These are phyloP conservation scores for Lochmaea crataegi DNA, from an alignment of 2,888 invertebrate species.

Conservation along the genomic window DNA sequence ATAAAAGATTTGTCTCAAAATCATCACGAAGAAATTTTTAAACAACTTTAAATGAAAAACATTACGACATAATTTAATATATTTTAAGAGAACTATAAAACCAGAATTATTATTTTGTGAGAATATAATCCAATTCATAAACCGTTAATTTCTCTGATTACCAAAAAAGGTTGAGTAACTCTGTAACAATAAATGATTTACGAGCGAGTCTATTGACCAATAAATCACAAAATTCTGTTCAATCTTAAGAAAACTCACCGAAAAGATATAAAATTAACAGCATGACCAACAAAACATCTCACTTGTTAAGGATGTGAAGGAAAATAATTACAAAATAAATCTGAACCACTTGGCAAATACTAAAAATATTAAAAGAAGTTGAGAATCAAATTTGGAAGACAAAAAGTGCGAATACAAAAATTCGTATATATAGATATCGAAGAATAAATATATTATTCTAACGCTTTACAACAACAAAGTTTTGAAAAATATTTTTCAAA, in stretches of 20 bases:
- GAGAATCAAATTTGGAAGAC: too few species aligned
- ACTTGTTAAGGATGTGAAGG: too few species aligned
- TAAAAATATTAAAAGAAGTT: neutral
- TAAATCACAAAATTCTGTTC: neutral
- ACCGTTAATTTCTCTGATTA: neutral
- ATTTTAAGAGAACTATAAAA: slow-evolving; percentile 14
- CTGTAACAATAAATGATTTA: neutral
- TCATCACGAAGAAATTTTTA: neutral
- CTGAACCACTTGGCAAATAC: neutral
- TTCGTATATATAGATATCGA: too few species aligned
- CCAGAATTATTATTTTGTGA: slow-evolving; percentile 1
- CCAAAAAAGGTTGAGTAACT: neutral
- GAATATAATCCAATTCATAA: neutral
- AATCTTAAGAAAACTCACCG: too few species aligned
- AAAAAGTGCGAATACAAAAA: too few species aligned
- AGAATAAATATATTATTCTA: too few species aligned
- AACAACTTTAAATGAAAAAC: neutral
- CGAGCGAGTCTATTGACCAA: neutral
- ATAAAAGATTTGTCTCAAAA: slow-evolving; percentile 6
- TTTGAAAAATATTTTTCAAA: too few species aligned
- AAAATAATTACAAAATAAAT: neutral
- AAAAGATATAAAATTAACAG: too few species aligned
- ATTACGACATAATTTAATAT: slow-evolving; percentile 1
- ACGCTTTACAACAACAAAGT: too few species aligned
- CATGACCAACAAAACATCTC: too few species aligned